Conservation (phyloP, 2,797 vertebrate genomes). For the Stomatorhinus walkeri region DNA sequence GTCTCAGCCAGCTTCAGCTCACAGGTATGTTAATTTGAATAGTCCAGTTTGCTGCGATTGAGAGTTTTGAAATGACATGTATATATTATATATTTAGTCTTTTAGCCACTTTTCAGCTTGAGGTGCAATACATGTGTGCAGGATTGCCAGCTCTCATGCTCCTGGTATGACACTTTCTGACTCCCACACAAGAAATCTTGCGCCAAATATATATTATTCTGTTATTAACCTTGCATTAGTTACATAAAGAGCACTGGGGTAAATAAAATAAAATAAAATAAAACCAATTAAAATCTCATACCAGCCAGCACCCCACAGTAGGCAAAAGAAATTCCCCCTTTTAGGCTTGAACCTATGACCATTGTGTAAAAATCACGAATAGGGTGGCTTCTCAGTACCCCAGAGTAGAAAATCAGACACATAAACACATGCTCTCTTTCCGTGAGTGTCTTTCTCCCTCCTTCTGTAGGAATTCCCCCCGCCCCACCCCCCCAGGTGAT, state of each 20-base stretch:
- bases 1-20: slow-evolving; percentile 86
- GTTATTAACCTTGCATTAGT: neutral
- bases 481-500: neutral
- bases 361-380: neutral
- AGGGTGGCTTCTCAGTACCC: neutral
- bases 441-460: neutral
- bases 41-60: neutral
- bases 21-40: slow-evolving; percentile 64
- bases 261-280: neutral
- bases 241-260: neutral
- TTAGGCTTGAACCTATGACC: neutral
- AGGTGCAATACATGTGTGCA: neutral
- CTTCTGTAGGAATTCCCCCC: neutral
- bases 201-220: neutral
- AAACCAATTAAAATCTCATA: neutral
- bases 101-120: neutral
- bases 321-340: neutral
- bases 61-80: neutral
- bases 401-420: neutral
- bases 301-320: neutral
- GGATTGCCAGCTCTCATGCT: neutral
- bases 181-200: neutral
- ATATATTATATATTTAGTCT: neutral
- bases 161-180: neutral
- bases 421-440: neutral